Evolutionary conservation across 2,113 vertebrate genomes (phyloP).

Genomic region (Rostratula benghalensis): DNA sequence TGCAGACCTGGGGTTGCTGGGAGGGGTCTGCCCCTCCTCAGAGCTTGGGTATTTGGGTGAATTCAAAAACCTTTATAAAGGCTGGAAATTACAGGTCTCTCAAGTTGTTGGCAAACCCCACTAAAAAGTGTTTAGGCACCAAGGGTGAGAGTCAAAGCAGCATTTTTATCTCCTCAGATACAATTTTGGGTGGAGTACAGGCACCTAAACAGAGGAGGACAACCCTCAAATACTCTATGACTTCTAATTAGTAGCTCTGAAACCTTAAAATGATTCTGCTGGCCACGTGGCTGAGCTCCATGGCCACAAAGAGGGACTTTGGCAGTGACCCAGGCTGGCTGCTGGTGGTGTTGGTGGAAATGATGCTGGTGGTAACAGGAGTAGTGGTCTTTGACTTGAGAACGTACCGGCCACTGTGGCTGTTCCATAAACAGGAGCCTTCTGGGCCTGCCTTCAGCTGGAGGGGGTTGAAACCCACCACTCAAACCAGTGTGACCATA

Average conservation of each 20-base stretch:
- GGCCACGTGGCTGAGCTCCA: fast-evolving
- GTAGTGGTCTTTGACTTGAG: neutral
- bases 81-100: neutral
- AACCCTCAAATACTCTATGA: neutral
- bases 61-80: neutral
- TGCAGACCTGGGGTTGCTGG: neutral
- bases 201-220: neutral
- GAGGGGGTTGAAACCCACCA: neutral
- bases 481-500: fast-evolving
- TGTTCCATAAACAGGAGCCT: neutral
- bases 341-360: neutral
- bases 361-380: fast-evolving
- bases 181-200: neutral
- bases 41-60: neutral
- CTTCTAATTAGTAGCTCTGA: neutral
- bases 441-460: neutral
- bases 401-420: fast-evolving
- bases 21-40: neutral
- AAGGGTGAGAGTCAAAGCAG: neutral
- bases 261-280: neutral
- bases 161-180: neutral
- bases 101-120: too few relatives aligned
- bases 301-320: neutral
- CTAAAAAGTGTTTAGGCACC: neutral
- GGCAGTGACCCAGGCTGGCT: neutral